phyloP scores from a whole-genome alignment of 2,113 vertebrate species.

The Sterrhoptilus dennistouni region DNA sequence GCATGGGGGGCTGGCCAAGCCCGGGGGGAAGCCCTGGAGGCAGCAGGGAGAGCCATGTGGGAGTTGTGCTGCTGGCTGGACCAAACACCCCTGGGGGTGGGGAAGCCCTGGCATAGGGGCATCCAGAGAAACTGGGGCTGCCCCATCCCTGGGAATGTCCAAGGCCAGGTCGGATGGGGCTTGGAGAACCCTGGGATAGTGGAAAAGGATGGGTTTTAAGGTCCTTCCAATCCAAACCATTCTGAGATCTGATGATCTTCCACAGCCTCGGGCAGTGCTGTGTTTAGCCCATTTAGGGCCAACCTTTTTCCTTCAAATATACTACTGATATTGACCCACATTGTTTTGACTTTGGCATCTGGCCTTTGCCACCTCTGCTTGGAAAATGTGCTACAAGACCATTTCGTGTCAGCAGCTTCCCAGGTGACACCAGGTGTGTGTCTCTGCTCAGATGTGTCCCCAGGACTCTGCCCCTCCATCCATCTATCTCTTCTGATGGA shows the following conservation, averaged over 20 bases:
- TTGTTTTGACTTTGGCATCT: background rate
- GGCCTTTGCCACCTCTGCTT: background rate
- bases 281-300: background rate
- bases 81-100: background rate
- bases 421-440: background rate
- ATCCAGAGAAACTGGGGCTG: background rate
- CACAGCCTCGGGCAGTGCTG: background rate
- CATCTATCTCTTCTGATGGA: background rate
- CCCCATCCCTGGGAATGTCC: background rate
- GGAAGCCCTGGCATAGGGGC: background rate
- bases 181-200: background rate
- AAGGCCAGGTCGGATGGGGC: rapidly evolving
- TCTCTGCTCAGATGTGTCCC: background rate
- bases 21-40: background rate
- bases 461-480: background rate
- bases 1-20: background rate
- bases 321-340: background rate
- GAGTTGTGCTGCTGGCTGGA: background rate
- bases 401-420: background rate
- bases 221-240: background rate
- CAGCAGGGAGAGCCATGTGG: background rate
- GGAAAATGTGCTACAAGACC: background rate
- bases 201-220: background rate
- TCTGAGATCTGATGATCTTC: background rate
- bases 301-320: background rate